These are phyloP conservation scores for Antennarius maculatus DNA, from an alignment of 2,797 vertebrate species.

Conservation along the genomic window DNA sequence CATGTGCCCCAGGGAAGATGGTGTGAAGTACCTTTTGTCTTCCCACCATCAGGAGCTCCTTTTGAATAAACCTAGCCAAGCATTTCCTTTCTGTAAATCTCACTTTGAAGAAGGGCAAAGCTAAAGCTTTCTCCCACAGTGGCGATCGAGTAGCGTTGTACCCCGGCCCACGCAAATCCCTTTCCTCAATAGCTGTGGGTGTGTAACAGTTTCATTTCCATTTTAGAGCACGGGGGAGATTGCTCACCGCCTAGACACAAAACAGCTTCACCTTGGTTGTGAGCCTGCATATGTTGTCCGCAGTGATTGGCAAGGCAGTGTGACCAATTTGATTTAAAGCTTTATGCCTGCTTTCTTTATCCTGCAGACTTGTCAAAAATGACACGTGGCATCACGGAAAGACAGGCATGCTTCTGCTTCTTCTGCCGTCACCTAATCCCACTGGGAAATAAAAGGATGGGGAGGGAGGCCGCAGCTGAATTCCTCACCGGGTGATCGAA, in stretches of 20 bases:
- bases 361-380: conserved; percentile 62
- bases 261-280: conserved; percentile 69
- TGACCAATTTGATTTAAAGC: conserved; percentile 76
- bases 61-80: conserved; percentile 73
- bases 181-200: conserved; percentile 67
- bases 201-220: conserved; percentile 72
- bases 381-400: conserved; percentile 48
- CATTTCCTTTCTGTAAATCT: conserved; percentile 75
- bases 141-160: conserved; percentile 68
- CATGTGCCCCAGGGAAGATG: conserved; percentile 71
- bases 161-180: conserved; percentile 73
- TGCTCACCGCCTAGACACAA: conserved; percentile 44
- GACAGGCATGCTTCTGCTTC: conserved; percentile 23
- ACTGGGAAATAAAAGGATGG: conserved; percentile 27
- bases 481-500: conserved; percentile 48
- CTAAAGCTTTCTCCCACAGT: conserved; percentile 69
- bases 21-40: conserved; percentile 78
- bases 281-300: conserved; percentile 69
- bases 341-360: conserved; percentile 65
- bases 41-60: conserved; percentile 70
- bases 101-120: conserved; percentile 73
- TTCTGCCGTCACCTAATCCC: conserved; percentile 36
- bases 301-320: conserved; percentile 65
- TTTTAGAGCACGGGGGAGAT: conserved; percentile 54
- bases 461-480: conserved; percentile 38